Percentiles rank a stretch among this genome's conserved stretches.
These are phyloP conservation scores for Sycophaga agraensis DNA, from an alignment of 1,140 invertebrate species.

Conservation along the genomic window DNA sequence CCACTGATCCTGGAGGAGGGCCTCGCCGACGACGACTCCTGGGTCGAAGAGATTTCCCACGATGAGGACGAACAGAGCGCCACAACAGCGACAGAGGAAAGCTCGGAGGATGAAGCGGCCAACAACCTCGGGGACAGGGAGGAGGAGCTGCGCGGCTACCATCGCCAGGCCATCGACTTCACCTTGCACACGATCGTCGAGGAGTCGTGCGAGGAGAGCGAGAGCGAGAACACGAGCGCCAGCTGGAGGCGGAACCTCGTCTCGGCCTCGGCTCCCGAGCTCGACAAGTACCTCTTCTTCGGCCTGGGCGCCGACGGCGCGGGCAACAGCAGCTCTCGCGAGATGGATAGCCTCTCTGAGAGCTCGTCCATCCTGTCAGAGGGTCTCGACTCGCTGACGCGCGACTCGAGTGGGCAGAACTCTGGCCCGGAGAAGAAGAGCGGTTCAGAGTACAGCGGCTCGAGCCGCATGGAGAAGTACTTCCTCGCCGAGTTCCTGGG, in stretches of 20 bases:
- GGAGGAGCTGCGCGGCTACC: slow-evolving; percentile 79
- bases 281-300: slow-evolving; percentile 59
- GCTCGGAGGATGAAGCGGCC: slow-evolving; percentile 61
- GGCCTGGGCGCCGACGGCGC: not conserved
- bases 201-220: slow-evolving; percentile 90
- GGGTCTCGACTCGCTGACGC: slow-evolving; percentile 69
- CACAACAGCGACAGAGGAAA: slow-evolving; percentile 57
- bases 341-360: slow-evolving; percentile 79
- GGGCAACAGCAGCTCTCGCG: slow-evolving; percentile 48
- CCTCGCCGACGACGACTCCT: slow-evolving; percentile 82
- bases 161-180: slow-evolving; percentile 80
- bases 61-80: slow-evolving; percentile 66
- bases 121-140: slow-evolving; percentile 65
- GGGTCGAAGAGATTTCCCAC: slow-evolving; percentile 81
- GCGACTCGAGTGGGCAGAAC: slow-evolving; percentile 55
- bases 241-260: slow-evolving; percentile 43
- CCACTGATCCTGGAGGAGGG: slow-evolving; percentile 78
- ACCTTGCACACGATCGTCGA: slow-evolving; percentile 91
- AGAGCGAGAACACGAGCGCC: slow-evolving; percentile 64
- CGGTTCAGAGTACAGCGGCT: slow-evolving; percentile 74
- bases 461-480: slow-evolving; percentile 81
- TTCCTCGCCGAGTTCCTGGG: slow-evolving; percentile 84
- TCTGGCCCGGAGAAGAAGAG: slow-evolving; percentile 62
- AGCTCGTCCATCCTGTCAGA: slow-evolving; percentile 86
- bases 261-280: slow-evolving; percentile 61